Evolutionary conservation across 2,888 invertebrate species (phyloP), one percentile per base, ranked within the genome.

Genomic region (Andrena minutula): DNA sequence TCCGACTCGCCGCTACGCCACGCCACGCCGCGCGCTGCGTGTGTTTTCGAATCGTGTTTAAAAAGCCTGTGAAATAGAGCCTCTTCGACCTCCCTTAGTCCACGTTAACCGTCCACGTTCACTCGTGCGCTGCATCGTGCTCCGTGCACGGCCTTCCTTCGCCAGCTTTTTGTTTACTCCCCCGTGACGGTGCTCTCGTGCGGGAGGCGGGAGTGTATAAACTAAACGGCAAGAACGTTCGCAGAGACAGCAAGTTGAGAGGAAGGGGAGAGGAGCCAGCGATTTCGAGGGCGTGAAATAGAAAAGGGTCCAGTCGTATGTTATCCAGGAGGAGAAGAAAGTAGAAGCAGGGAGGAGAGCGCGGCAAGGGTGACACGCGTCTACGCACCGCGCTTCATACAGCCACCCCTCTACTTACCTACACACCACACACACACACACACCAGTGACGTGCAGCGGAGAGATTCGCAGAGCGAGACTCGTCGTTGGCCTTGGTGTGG

Each of bases 1-100:
- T 90, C 91, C 92, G 93, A 92, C 92, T 92, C 90, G 91, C 89
- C 90, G 92, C 91, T 88, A 92, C 79, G 87, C 76, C 68, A 85
- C 87, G 87, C 87, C 79, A 89, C 92, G 91, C 88, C 90, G 92
- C 91, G 91, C 91, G 90, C 88, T 90, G 90, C 86, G 91, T 90
- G 89, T 90, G 78, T 88, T 82, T 76, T 60, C 69, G 75, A 79
- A 78, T 71, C 71, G 87, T 79, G 85, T 79, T 78, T 53, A 41
- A 84, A 75, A 82, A 75, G 72, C 51, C 72, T 77, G 80, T 76
- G 75, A 77, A 77, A 77, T 58, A 79, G 78, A 82, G 74, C 70
- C 69, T 51, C 49, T 56, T 32, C 66, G 69, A 75, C 75, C 70
- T 66, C 83, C 63, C 64, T 51, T 47, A 41, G 20, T n/a, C 61